A percentile compares a stretch with the other conserved stretches of the same genome.
These are phyloP conservation scores for Metopia argyrocephala DNA, from an alignment of 2,888 invertebrate species.

Conservation along the genomic window DNA sequence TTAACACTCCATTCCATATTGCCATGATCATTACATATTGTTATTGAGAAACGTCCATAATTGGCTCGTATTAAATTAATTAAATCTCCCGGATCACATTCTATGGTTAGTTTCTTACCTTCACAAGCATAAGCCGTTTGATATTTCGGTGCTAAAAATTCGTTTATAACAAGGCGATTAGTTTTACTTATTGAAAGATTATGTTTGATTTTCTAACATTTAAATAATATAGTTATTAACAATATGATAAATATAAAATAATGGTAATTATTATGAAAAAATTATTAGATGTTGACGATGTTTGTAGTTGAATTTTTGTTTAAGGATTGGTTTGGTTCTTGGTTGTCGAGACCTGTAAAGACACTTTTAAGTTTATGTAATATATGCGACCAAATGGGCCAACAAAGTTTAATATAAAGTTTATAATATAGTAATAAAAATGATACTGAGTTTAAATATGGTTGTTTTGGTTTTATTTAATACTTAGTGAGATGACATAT, in stretches of 20 bases:
- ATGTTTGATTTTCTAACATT: not conserved
- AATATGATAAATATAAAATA: conserved; percentile 50
- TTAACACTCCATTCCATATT: conserved; percentile 98
- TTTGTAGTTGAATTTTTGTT: conserved; percentile 75
- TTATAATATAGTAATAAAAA: conserved; percentile 24
- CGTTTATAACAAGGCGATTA: conserved; percentile 28
- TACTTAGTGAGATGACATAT: conserved; percentile 63
- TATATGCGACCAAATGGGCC: conserved; percentile 42
- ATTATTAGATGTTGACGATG: conserved; percentile 69
- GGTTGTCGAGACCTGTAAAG: conserved; percentile 69
- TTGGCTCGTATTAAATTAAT: conserved; percentile 95
- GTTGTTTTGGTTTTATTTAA: conserved; percentile 40
- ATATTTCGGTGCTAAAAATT: conserved; percentile 83
- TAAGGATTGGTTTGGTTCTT: conserved; percentile 67
- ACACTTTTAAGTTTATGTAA: conserved; percentile 67
- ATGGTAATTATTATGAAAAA: conserved; percentile 27
- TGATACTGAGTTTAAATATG: conserved; percentile 31
- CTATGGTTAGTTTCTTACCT: conserved; percentile 92
- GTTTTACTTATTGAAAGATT: conserved; percentile 6
- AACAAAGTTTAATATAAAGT: conserved; percentile 37
- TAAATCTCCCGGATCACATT: conserved; percentile 92
- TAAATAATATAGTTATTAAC: conserved; percentile 25
- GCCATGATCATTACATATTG: conserved; percentile 97
- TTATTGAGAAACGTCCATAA: conserved; percentile 96
- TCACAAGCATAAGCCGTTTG: conserved; percentile 97